These are phyloP conservation scores for Onychorhynchus coronatus DNA, from an alignment of 2,113 vertebrate genomes.

Conservation along the genomic window DNA sequence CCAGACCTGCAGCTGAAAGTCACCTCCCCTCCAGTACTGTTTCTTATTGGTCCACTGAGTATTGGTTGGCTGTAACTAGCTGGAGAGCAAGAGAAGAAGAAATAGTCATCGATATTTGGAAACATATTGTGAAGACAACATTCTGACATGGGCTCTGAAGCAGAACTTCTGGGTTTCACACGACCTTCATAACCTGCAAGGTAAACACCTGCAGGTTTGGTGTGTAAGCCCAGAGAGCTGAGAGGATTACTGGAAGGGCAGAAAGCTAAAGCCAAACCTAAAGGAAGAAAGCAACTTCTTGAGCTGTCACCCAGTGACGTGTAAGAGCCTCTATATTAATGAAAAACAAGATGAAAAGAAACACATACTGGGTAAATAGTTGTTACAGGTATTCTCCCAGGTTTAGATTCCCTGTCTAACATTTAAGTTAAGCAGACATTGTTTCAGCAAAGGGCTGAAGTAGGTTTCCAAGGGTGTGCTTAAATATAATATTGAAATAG, in stretches of 20 bases:
- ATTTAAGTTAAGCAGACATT: background rate
- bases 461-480: background rate
- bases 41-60: constrained; percentile 9
- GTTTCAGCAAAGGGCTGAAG: background rate
- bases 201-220: background rate
- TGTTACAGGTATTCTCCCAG: background rate
- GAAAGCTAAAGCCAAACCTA: background rate
- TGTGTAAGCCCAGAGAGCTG: background rate
- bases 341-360: background rate
- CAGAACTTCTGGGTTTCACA: background rate
- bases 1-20: constrained; percentile 66
- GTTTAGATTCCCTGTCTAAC: background rate
- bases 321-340: background rate
- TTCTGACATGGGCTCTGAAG: background rate
- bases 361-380: background rate
- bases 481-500: background rate
- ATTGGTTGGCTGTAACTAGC: constrained; percentile 69
- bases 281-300: background rate
- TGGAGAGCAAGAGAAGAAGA: background rate
- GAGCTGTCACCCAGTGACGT: background rate
- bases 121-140: background rate
- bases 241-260: background rate
- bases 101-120: background rate
- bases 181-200: background rate
- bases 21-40: background rate